A percentile compares a stretch with the other conserved stretches of the same genome.
phyloP scores from a whole-genome alignment of 2,797 vertebrate genomes.

The Sardinella longiceps region DNA sequence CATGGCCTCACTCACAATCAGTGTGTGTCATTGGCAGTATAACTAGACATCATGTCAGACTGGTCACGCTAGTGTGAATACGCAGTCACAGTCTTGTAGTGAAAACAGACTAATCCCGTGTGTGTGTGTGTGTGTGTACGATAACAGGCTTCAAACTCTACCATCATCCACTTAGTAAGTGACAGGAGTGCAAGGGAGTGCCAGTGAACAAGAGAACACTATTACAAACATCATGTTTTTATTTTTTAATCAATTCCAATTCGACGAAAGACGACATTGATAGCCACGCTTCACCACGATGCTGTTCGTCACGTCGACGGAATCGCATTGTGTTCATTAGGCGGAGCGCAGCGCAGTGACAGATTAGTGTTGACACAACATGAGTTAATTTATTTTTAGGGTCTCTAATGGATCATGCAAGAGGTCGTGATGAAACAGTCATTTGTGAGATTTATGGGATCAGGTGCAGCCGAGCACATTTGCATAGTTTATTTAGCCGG shows the following conservation, averaged over 20 bases:
- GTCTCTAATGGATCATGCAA: conserved; percentile 72
- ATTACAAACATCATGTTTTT: not conserved
- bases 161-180: not conserved
- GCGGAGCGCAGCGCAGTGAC: conserved; percentile 57
- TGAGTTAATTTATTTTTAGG: conserved; percentile 75
- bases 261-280: not conserved
- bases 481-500: conserved; percentile 57
- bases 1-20: not conserved
- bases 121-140: conserved; percentile 41
- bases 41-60: not conserved
- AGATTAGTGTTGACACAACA: conserved; percentile 71
- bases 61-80: not conserved
- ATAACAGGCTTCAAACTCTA: not conserved
- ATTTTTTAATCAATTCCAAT: not conserved
- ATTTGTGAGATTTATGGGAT: conserved; percentile 72
- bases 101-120: not conserved
- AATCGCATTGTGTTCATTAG: conserved; percentile 67
- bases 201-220: too few relatives aligned
- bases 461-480: conserved; percentile 64
- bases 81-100: not conserved
- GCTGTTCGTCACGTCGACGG: conserved; percentile 57
- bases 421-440: conserved; percentile 74
- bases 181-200: not conserved
- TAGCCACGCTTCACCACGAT: not conserved
- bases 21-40: not conserved